Evolutionary conservation across 1,140 invertebrate genomes (phyloP).

Genomic region (Homarus americanus): DNA sequence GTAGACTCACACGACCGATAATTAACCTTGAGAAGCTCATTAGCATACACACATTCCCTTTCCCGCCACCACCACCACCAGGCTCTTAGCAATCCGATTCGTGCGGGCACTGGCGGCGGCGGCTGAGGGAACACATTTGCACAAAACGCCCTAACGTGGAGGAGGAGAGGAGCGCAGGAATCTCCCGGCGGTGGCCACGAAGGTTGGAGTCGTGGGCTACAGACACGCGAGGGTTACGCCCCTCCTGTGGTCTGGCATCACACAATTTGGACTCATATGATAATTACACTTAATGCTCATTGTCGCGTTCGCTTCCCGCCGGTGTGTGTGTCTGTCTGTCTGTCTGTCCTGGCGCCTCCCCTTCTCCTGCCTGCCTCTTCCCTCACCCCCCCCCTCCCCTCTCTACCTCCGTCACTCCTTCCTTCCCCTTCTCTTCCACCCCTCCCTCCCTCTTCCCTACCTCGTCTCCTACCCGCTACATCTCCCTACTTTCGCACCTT

Average conservation of each 20-base stretch:
- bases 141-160: background rate
- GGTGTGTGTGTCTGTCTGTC: conserved; percentile 38
- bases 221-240: conserved; percentile 52
- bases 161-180: background rate
- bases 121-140: no score
- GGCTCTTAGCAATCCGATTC: no score
- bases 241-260: conserved; percentile 32
- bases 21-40: background rate
- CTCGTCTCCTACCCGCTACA: no score
- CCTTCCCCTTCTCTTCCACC: background rate
- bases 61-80: no score
- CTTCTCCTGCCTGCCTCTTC: background rate
- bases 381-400: no score
- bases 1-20: background rate
- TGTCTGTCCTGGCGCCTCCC: background rate
- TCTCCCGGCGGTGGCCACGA: background rate
- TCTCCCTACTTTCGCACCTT: background rate
- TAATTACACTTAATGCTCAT: conserved; percentile 71
- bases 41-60: background rate
- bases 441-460: no score
- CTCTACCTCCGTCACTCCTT: background rate
- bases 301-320: conserved; percentile 69
- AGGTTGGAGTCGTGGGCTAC: background rate
- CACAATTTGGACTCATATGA: conserved; percentile 67
- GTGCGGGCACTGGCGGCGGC: no score